Evolutionary conservation across 2,888 invertebrate genomes (phyloP).

Genomic region (Zygothrica quintamaculata): DNA sequence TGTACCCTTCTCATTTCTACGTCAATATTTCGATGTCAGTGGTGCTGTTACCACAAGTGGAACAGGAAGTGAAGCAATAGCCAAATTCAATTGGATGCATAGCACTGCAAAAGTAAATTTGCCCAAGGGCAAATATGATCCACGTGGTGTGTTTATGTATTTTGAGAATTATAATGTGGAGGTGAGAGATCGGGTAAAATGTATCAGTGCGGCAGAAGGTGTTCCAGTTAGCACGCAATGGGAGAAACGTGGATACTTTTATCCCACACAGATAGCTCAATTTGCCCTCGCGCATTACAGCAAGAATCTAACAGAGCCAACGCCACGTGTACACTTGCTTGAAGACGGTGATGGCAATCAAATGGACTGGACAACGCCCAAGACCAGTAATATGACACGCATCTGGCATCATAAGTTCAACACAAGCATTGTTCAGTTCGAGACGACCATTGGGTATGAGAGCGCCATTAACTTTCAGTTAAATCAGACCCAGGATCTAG

Average conservation of each 20-base stretch:
- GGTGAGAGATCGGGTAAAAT: constrained; percentile 96
- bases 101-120: constrained; percentile 96
- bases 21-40: constrained; percentile 97
- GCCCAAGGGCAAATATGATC: constrained; percentile 94
- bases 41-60: constrained; percentile 88
- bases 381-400: constrained; percentile 88
- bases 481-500: constrained; percentile 87
- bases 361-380: constrained; percentile 90
- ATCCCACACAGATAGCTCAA: constrained; percentile 99
- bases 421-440: constrained; percentile 89
- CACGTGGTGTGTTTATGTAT: constrained; percentile 96
- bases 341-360: constrained; percentile 90
- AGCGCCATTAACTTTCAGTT: constrained; percentile 89
- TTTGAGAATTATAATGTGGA: constrained; percentile 99
- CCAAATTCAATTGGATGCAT: constrained; percentile 97
- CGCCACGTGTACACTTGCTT: constrained; percentile 89
- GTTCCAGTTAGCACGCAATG: constrained; percentile 98
- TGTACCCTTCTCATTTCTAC: constrained; percentile 95
- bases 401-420: constrained; percentile 87
- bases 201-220: constrained; percentile 96
- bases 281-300: constrained; percentile 99
- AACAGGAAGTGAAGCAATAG: constrained; percentile 85
- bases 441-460: constrained; percentile 88
- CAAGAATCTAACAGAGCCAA: constrained; percentile 94
- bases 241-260: constrained; percentile 97